Conservation (phyloP, 2,888 invertebrate species). For the Hypercompe scribonia region DNA sequence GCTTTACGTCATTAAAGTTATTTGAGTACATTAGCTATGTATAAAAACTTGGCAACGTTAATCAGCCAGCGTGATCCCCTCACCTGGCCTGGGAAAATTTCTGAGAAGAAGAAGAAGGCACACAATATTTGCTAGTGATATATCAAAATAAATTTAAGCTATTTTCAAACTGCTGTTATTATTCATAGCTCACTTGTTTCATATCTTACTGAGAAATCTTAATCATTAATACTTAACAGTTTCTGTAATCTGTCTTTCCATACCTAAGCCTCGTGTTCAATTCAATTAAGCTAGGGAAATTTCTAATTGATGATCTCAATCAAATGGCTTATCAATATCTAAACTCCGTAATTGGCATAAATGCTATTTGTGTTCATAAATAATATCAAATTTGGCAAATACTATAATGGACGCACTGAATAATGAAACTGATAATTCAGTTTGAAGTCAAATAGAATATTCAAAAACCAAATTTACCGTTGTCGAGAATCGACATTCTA, state of each 20-base stretch:
- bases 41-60: too few relatives aligned
- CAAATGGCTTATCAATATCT: conserved; percentile 38
- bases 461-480: conserved; percentile 32
- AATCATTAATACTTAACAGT: conserved; percentile 52
- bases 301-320: conserved; percentile 45
- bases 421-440: conserved; percentile 46
- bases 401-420: conserved; percentile 35
- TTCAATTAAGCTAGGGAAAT: conserved; percentile 30
- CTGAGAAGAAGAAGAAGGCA: too few relatives aligned
- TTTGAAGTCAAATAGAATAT: conserved; percentile 44
- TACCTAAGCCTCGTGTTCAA: conserved; percentile 33
- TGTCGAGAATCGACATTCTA: conserved; percentile 27
- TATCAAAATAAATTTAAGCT: conserved; percentile 24
- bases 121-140: background rate
- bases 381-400: conserved; percentile 26
- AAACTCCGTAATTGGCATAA: conserved; percentile 31
- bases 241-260: conserved; percentile 43
- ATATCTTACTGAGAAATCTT: conserved; percentile 50
- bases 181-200: conserved; percentile 39
- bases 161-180: conserved; percentile 30
- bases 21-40: too few relatives aligned
- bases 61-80: too few relatives aligned
- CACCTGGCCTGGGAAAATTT: too few relatives aligned
- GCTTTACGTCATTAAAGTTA: background rate
- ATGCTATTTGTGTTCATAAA: conserved; percentile 34